phyloP scores from a whole-genome alignment of 2,113 vertebrate genomes.

The Mesocricetus auratus region DNA sequence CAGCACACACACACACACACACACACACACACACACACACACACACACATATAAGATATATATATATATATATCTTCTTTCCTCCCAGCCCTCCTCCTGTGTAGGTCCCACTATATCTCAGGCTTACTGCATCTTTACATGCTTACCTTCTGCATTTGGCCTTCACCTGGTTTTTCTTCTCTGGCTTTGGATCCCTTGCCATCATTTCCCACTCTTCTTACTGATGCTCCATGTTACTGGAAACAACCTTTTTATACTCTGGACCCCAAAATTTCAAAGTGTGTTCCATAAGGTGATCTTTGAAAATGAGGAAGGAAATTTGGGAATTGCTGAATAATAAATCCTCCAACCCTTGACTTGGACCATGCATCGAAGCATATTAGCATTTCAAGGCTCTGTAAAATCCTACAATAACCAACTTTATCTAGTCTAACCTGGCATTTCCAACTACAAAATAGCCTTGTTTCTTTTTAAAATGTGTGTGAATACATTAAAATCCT shows the following conservation, averaged over 20 bases:
- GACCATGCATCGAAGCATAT: background rate
- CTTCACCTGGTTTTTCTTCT: background rate
- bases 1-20: too few relatives aligned
- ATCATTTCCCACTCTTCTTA: background rate
- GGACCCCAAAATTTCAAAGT: background rate
- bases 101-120: background rate
- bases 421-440: background rate
- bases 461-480: background rate
- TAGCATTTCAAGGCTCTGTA: slow-evolving; percentile 27
- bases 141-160: background rate
- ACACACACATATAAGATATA: too few relatives aligned
- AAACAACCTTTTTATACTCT: background rate
- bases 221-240: background rate
- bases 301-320: background rate
- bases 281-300: background rate
- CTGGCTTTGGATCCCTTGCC: background rate
- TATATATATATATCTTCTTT: background rate
- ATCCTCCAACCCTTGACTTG: background rate
- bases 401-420: background rate
- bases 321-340: background rate
- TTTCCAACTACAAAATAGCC: slow-evolving; percentile 28
- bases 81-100: background rate
- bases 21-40: too few relatives aligned
- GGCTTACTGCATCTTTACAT: background rate
- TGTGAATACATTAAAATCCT: slow-evolving; percentile 2